phyloP scores from a whole-genome alignment of 2,797 vertebrate genomes.

The Octomys mimax region DNA sequence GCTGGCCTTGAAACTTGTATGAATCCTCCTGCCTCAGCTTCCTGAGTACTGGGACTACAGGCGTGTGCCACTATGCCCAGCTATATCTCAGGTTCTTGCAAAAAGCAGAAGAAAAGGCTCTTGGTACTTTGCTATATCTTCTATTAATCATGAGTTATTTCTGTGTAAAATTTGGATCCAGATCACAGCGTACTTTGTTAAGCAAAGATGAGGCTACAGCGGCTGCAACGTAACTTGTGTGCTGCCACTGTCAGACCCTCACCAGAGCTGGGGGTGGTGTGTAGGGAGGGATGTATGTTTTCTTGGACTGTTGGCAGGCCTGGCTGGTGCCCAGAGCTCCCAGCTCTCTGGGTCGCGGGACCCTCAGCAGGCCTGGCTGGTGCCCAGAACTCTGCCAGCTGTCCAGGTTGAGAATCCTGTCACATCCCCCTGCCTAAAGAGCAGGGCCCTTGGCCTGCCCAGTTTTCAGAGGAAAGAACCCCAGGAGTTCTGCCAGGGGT shows the following conservation, averaged over 20 bases:
- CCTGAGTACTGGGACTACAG: background rate
- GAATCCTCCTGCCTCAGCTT: background rate
- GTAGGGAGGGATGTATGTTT: background rate
- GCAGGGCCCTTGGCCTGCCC: background rate
- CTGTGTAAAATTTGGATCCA: background rate
- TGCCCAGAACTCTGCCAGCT: background rate
- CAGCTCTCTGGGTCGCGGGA: too few relatives aligned
- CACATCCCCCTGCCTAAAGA: background rate
- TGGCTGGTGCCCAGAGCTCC: background rate
- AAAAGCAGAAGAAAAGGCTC: background rate
- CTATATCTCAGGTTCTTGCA: background rate
- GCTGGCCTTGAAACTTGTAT: background rate
- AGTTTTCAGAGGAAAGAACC: background rate
- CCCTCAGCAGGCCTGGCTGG: background rate
- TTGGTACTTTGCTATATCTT: constrained; percentile 11
- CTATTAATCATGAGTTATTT: constrained; percentile 31
- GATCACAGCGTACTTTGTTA: background rate
- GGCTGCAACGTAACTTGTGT: background rate
- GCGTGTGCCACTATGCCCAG: background rate
- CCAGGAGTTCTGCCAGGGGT: background rate
- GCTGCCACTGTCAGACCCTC: background rate
- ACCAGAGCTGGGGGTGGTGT: background rate
- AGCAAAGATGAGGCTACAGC: constrained; percentile 15
- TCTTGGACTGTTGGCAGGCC: background rate
- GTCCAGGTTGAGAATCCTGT: background rate